Percentiles rank a stretch among this genome's conserved stretches.
Conservation (phyloP, 1,140 invertebrate species). For the Pinna nobilis region DNA sequence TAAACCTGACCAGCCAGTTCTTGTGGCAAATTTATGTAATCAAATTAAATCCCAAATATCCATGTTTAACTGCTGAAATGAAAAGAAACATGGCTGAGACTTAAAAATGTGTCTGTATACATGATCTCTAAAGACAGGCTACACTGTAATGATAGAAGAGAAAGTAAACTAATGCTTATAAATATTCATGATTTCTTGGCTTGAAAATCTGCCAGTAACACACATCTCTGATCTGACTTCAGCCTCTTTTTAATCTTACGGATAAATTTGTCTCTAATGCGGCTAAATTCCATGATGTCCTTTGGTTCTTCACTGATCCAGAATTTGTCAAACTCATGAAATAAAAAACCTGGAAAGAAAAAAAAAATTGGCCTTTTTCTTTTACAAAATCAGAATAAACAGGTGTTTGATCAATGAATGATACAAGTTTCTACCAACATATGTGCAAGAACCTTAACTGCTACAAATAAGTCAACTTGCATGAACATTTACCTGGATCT, state of each 20-base stretch:
- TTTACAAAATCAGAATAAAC: neutral
- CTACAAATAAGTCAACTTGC: neutral
- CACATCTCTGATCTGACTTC: constrained; percentile 34
- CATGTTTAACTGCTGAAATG: neutral
- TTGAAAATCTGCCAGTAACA: constrained; percentile 7
- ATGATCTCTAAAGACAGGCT: neutral
- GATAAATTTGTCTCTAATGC: constrained; percentile 84
- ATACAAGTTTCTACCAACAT: neutral
- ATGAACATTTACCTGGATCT: neutral
- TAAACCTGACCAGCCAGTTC: neutral
- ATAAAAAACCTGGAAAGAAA: constrained; percentile 81
- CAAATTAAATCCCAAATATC: neutral
- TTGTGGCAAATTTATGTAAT: neutral
- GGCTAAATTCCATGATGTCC: constrained; percentile 96
- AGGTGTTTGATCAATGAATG: neutral
- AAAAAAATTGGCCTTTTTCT: neutral
- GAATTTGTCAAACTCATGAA: constrained; percentile 94
- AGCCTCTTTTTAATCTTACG: constrained; percentile 45
- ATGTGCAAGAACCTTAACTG: neutral
- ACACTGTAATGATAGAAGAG: neutral
- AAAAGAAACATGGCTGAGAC: neutral
- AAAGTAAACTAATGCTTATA: neutral
- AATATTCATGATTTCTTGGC: constrained; percentile 2
- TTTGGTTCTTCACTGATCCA: constrained; percentile 93
- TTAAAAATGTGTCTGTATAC: neutral